A percentile compares a stretch with the other conserved stretches of the same genome.
Conservation (phyloP, 2,113 vertebrate genomes). For the Cepphus grylle region DNA sequence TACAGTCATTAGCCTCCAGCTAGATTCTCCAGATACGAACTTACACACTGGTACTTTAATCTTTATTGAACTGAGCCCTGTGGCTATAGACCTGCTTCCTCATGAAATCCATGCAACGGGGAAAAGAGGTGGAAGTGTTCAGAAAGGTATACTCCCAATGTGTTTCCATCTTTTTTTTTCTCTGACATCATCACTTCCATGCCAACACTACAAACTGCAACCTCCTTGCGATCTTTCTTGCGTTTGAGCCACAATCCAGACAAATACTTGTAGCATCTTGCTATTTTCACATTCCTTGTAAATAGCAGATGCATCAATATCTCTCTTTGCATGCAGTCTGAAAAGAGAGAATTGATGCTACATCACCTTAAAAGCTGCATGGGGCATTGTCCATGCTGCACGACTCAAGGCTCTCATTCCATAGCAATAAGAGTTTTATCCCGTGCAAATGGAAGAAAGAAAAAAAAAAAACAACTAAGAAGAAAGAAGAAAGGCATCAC, state of each 20-base stretch:
- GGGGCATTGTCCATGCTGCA: neutral
- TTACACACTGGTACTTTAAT: neutral
- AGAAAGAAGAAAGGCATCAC: neutral
- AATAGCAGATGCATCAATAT: neutral
- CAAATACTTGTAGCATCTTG: neutral
- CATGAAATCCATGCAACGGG: neutral
- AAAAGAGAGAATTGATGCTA: constrained; percentile 7
- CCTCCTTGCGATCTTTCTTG: neutral
- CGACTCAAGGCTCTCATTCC: neutral
- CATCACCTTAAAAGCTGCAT: neutral
- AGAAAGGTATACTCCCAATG: neutral
- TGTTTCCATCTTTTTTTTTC: neutral
- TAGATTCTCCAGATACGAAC: neutral
- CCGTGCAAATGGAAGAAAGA: neutral
- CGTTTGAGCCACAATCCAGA: neutral
- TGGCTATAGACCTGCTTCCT: neutral
- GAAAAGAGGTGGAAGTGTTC: neutral
- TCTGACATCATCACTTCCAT: neutral
- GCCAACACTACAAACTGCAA: neutral
- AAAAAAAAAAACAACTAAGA: neutral
- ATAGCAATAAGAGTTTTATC: neutral
- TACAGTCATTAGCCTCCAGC: neutral
- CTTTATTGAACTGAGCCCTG: neutral
- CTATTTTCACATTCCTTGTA: neutral
- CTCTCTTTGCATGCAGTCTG: neutral